Base-by-base conservation (phyloP, 2,888 invertebrate species). In the Volucella inflata region DNA sequence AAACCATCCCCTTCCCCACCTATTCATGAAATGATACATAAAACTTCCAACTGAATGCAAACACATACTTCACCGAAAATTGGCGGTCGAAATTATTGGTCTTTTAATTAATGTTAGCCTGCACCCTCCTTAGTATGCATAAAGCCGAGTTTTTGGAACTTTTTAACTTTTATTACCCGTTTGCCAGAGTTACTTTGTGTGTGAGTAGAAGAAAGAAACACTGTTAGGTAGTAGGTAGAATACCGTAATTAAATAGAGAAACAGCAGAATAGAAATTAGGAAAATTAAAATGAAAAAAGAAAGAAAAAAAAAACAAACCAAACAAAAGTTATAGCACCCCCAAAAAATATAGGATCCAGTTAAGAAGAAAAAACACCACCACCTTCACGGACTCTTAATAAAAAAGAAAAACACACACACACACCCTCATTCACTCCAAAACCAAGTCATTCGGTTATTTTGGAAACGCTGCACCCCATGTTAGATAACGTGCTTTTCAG, bases 401-500 rank as follows among this genome's bases (percentile, higher is more conserved):
- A 72, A 65, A 55, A 51, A 67, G 44, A 81, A 55, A 57, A 76
- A 68, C 75, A 64, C 38, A 30, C 70, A 81, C 70, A 44, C 71
- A 21, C 48, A 64, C 14, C 8, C 12, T 4, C 16, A 17, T 11
- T 30, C 44, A 30, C 2, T 8, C 14, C 38, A 16, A 14, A 38
- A 8, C 0, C 46, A 30, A 30, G 30, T 6, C 59, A 11, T 6
- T 12, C 10, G 12, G 55, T 51, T 62, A 67, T 46, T 55, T 50
- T 51, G 38, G 53, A 40, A 62, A 62, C 40, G 51, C 81, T 65
- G 76, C 74, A 75, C 79, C 68, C 30, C 68, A 46, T 79, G 83
- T 84, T 84, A 84, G 83, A 75, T 75, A 79, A 79, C 79, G 83
- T 83, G 83, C 78, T 72, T 70, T 40, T 48, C 67, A 55, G 48